phyloP scores from a whole-genome alignment of 2,888 invertebrate species.

The Zygaena filipendulae region DNA sequence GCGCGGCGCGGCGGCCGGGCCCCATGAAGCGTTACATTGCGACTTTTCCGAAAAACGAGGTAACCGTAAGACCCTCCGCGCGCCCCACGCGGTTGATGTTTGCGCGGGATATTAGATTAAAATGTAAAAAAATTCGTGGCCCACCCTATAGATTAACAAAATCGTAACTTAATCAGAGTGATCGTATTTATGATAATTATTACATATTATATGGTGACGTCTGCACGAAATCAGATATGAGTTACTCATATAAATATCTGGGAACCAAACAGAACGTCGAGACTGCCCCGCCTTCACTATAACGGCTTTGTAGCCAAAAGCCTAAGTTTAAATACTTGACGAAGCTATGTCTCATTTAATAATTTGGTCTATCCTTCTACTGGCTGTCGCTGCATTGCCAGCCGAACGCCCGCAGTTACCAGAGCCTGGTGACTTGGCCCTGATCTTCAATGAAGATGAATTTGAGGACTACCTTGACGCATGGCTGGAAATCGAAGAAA shows the following conservation, averaged over 20 bases:
- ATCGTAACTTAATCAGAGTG: too few species aligned
- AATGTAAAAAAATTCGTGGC: background rate
- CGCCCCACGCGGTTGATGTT: background rate
- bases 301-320: slow-evolving; percentile 1
- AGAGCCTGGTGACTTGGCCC: slow-evolving; percentile 41
- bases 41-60: slow-evolving; percentile 13
- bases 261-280: too few species aligned
- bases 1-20: slow-evolving; percentile 14
- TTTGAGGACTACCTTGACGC: slow-evolving; percentile 55
- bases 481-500: slow-evolving; percentile 41
- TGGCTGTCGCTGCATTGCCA: slow-evolving; percentile 24
- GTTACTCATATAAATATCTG: too few species aligned
- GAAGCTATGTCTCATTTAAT: background rate
- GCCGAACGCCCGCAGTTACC: slow-evolving; percentile 23
- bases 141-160: too few species aligned
- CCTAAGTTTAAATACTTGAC: too few species aligned
- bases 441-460: slow-evolving; percentile 46
- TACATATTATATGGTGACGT: too few species aligned
- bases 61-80: slow-evolving; percentile 2
- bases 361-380: too few species aligned
- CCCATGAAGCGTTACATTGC: slow-evolving; percentile 19
- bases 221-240: too few species aligned
- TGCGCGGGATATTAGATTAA: background rate
- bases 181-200: too few species aligned
- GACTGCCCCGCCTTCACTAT: background rate